phyloP scores from a whole-genome alignment of 2,797 vertebrate species.

The Sternarchorhynchus goeldii region DNA sequence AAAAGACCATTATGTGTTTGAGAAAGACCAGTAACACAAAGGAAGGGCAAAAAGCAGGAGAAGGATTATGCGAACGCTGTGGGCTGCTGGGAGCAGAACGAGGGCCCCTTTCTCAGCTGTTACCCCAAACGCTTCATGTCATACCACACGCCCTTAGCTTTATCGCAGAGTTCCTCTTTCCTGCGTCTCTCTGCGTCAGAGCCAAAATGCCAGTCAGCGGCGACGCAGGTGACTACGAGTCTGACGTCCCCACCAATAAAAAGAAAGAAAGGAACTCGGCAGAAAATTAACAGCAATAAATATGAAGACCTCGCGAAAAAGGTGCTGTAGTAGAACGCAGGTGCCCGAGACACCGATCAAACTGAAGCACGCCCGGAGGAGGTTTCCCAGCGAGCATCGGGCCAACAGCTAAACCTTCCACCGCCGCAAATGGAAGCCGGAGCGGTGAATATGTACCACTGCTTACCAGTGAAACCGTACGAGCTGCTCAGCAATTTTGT shows the following conservation, averaged over 20 bases:
- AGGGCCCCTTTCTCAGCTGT: conserved; percentile 17
- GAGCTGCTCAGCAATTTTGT: conserved; percentile 53
- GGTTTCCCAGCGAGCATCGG: neutral
- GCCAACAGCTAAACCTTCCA: neutral
- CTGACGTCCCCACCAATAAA: neutral
- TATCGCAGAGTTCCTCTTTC: neutral
- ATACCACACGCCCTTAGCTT: neutral
- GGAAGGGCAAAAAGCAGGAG: neutral
- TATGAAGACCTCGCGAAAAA: neutral
- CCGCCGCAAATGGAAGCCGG: conserved; percentile 20
- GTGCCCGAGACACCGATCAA: neutral
- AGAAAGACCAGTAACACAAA: neutral
- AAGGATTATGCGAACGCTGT: neutral
- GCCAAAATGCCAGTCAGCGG: conserved; percentile 1
- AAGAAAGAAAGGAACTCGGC: neutral
- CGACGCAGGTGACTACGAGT: neutral
- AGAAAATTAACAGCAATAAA: neutral
- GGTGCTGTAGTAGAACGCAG: neutral
- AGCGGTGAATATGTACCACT: neutral
- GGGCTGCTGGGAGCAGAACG: conserved; percentile 3
- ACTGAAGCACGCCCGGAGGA: neutral
- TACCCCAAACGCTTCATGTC: neutral
- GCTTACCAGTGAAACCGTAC: conserved; percentile 26
- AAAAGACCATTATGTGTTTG: neutral
- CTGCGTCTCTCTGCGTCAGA: conserved; percentile 2